These are phyloP conservation scores for Paratilapia polleni DNA, from an alignment of 2,113 vertebrate genomes.

Conservation along the genomic window DNA sequence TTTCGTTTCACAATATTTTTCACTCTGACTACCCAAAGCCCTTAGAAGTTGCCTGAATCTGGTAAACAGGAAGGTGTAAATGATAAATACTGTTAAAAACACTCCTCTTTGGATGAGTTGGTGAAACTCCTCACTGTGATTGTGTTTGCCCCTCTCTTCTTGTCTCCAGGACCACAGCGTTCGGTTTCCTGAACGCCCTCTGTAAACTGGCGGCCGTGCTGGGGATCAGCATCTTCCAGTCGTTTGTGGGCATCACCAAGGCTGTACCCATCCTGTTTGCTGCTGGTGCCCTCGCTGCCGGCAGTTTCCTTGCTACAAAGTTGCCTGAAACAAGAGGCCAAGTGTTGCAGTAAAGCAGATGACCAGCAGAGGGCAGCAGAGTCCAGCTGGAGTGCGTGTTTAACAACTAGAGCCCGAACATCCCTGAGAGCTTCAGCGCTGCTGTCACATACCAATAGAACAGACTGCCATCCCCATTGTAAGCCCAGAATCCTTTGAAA, in stretches of 20 bases:
- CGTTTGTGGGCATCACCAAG: slow-evolving; percentile 95
- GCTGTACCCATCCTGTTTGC: slow-evolving; percentile 93
- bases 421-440: slow-evolving; percentile 62
- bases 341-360: slow-evolving; percentile 87
- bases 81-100: not conserved
- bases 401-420: slow-evolving; percentile 67
- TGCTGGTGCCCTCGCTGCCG: slow-evolving; percentile 87
- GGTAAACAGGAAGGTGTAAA: not conserved
- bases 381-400: slow-evolving; percentile 65
- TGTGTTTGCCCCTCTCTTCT: slow-evolving; percentile 7
- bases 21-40: not conserved
- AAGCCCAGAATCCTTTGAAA: slow-evolving; percentile 76
- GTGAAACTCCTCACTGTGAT: not conserved
- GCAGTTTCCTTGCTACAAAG: slow-evolving; percentile 93
- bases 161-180: slow-evolving; percentile 88
- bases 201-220: slow-evolving; percentile 94
- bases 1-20: not conserved
- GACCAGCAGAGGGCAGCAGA: slow-evolving; percentile 65
- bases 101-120: not conserved
- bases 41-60: not conserved
- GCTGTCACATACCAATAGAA: slow-evolving; percentile 57
- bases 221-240: slow-evolving; percentile 98
- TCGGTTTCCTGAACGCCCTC: slow-evolving; percentile 94
- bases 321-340: slow-evolving; percentile 93
- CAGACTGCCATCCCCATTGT: slow-evolving; percentile 62